Base-by-base conservation (phyloP, 1,140 invertebrate genomes). In the Ladona fulva region DNA sequence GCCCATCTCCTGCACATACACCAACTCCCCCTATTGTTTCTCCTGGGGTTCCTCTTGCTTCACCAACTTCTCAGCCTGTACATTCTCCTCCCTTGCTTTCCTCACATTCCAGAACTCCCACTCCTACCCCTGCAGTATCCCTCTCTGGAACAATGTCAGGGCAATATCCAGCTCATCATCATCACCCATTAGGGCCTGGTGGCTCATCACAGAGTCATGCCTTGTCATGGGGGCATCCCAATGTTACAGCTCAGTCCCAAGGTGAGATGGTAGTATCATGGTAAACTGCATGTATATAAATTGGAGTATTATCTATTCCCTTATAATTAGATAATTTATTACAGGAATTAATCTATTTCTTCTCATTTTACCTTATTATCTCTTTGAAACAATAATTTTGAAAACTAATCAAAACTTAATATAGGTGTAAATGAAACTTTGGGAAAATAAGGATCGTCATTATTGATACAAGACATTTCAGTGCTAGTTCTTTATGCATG, bases 101-200 rank as follows among this genome's bases (percentile, higher is more conserved):
- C 24, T 22, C 37, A 14, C 76, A 76, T 42, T 52, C 37, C 29
- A 22, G 76, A 22, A 76, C 76, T 16, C 37, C 37, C 76, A 76
- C 76, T 16, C 76, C 76, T 12, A 42, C 76, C 14, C 37, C 76
- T 42, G 76, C 76, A 16, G 22, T 66, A 16, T 66, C 52, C 14
- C 52, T 22, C 22, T 19, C 52, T 19, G 16, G 44, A 22, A 74
- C 66, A 42, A 79, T 79, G 78, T 77, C 78, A 14, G 78, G 78
- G 10, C 78, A 79, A 76, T 79, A 74, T 74, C 78, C 78, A 66
- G 78, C 76, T 25, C 78, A 79, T n/a, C 78, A 77, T 19, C 78
- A 79, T 25, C 42, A 29, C 8, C 52, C 75, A 10, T 75, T 74
- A 66, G 73, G 42, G 25, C 78, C 78, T 24, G 74, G 74, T 42